A percentile compares a stretch with the other conserved stretches of the same genome.
Evolutionary conservation across 64 coral and sea anemone genomes (phyloP).

Genomic region (Montipora foliosa): DNA sequence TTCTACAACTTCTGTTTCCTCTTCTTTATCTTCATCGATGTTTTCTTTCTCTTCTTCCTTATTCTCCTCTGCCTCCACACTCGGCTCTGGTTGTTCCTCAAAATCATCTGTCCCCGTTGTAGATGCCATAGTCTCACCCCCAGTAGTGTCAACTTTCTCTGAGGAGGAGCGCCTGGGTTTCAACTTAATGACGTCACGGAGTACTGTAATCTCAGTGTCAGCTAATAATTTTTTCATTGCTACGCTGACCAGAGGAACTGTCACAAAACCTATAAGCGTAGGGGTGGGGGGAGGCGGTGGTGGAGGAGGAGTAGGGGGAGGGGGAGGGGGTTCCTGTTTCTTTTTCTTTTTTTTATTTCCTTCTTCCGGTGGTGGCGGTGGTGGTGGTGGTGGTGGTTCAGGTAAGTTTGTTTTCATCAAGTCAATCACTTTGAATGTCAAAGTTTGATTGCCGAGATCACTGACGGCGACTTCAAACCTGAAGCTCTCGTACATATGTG

Average conservation of each 20-base stretch:
- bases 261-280: conserved; percentile 65
- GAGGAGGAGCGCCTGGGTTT: conserved; percentile 47
- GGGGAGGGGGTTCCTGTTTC: conserved; percentile 17
- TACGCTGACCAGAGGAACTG: conserved; percentile 88
- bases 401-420: conserved; percentile 78
- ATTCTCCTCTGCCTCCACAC: conserved; percentile 4
- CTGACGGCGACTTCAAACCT: conserved; percentile 88
- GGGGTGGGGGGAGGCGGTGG: conserved; percentile 62
- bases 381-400: conserved; percentile 49
- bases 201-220: conserved; percentile 89
- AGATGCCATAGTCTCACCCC: conserved; percentile 32
- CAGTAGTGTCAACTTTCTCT: conserved; percentile 31
- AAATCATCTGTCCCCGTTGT: conserved; percentile 53
- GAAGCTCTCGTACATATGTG: conserved; percentile 95
- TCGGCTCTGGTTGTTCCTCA: conserved; percentile 26
- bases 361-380: conserved; percentile 26
- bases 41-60: conserved; percentile 24
- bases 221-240: conserved; percentile 91
- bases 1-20: neutral
- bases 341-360: conserved; percentile 52
- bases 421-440: conserved; percentile 87
- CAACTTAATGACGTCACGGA: conserved; percentile 87
- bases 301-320: conserved; percentile 62
- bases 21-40: neutral
- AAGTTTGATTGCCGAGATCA: conserved; percentile 89